These are phyloP conservation scores for Meloidogyne chitwoodi DNA, from an alignment of 1,140 invertebrate genomes.

Conservation along the genomic window DNA sequence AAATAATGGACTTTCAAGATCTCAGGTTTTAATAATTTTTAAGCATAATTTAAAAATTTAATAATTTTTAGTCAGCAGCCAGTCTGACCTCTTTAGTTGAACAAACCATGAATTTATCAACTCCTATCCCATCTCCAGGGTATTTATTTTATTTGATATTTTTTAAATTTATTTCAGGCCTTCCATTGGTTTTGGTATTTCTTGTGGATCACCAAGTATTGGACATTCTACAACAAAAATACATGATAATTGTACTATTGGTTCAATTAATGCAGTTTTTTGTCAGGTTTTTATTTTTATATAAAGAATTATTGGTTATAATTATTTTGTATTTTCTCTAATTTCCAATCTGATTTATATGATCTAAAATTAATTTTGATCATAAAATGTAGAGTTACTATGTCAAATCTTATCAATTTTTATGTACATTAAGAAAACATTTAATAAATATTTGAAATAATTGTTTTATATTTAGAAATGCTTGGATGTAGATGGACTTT, in stretches of 20 bases:
- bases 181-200: conserved; percentile 1
- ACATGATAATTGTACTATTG: conserved; percentile 16
- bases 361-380: no score
- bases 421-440: not conserved
- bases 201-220: not conserved
- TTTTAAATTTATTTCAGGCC: not conserved
- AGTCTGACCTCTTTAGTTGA: conserved; percentile 43
- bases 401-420: no score
- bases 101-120: conserved; percentile 14
- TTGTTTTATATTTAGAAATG: conserved; percentile 4
- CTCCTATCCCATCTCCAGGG: conserved; percentile 1
- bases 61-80: conserved; percentile 26
- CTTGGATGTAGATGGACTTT: conserved; percentile 19
- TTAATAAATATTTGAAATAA: not conserved
- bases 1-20: conserved; percentile 29
- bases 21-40: conserved; percentile 6
- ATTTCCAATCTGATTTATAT: no score
- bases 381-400: no score
- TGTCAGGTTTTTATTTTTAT: not conserved
- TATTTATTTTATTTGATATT: conserved; percentile 4
- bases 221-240: not conserved
- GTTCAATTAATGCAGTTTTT: conserved; percentile 19
- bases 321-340: no score
- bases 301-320: not conserved
- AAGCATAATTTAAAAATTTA: no score